phyloP scores from a whole-genome alignment of 2,797 vertebrate genomes.

The Chaenodraco wilsoni region DNA sequence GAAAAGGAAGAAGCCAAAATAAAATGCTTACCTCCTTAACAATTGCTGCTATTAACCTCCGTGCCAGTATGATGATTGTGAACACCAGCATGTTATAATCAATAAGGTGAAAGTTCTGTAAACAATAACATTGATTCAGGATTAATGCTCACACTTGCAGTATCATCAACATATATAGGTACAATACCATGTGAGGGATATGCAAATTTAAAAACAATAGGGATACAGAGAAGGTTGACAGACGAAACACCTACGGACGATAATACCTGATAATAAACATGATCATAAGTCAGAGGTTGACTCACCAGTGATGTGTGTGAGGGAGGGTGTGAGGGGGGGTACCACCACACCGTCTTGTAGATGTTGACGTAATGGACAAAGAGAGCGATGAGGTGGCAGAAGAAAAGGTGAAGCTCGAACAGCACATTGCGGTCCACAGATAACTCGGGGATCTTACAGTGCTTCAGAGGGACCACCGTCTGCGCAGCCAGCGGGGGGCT shows the following conservation, averaged over 20 bases:
- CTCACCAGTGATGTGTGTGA: conserved; percentile 97
- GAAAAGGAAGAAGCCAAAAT: background rate
- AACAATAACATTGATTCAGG: conserved; percentile 10
- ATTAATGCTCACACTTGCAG: conserved; percentile 3
- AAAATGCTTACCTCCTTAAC: conserved; percentile 92
- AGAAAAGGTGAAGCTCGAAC: conserved; percentile 96
- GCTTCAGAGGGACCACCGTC: conserved; percentile 93
- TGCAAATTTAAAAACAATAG: background rate
- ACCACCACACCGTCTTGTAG: conserved; percentile 99
- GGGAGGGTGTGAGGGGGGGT: conserved; percentile 94
- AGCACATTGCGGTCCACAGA: conserved; percentile 91
- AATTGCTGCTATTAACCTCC: conserved; percentile 93
- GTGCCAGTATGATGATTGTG: conserved; percentile 93
- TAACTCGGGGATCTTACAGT: conserved; percentile 97
- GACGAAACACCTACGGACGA: background rate
- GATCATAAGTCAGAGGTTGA: background rate
- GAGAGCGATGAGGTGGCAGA: conserved; percentile 95
- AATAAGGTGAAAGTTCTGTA: conserved; percentile 97
- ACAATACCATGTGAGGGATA: background rate
- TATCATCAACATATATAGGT: background rate
- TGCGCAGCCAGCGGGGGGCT: conserved; percentile 95
- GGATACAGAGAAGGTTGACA: background rate
- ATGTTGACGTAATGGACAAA: conserved; percentile 99
- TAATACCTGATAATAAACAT: background rate
- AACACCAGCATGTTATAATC: conserved; percentile 98